Conservation (phyloP, 2,113 vertebrate species). For the Thalassoma bifasciatum region DNA sequence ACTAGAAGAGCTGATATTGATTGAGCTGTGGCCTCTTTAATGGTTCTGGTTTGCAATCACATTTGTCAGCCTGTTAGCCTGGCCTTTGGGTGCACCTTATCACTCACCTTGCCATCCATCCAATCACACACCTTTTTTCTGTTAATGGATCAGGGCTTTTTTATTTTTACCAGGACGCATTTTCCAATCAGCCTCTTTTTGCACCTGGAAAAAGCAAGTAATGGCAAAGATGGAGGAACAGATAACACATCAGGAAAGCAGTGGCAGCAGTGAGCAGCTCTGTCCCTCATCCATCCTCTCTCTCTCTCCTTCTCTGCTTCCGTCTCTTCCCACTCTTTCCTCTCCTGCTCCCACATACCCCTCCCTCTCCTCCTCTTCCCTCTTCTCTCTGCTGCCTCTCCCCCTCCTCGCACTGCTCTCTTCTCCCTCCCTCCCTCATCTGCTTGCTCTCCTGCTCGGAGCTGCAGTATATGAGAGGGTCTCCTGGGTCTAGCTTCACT, state of each 20-base stretch:
- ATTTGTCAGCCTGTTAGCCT: conserved; percentile 14
- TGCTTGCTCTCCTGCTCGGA: conserved; percentile 63
- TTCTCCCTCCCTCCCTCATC: conserved; percentile 23
- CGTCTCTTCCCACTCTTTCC: conserved; percentile 47
- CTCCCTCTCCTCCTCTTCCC: conserved; percentile 17
- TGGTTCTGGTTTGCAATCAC: conserved; percentile 34
- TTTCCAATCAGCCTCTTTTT: conserved; percentile 17
- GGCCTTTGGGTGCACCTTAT: neutral
- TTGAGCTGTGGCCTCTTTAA: conserved; percentile 8
- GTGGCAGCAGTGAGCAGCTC: conserved; percentile 58
- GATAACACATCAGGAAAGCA: conserved; percentile 57
- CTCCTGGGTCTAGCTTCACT: conserved; percentile 83
- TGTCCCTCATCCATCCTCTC: conserved; percentile 29
- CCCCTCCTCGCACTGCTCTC: conserved; percentile 10
- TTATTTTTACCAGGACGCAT: neutral
- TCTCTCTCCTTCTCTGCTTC: conserved; percentile 48
- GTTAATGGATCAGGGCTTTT: neutral
- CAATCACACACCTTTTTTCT: conserved; percentile 5
- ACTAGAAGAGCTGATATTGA: conserved; percentile 20
- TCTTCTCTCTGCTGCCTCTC: conserved; percentile 17
- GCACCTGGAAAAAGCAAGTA: neutral
- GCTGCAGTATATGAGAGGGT: conserved; percentile 79
- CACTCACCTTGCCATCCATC: neutral
- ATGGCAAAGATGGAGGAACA: conserved; percentile 59
- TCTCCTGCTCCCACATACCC: conserved; percentile 38